A percentile compares a stretch with the other conserved stretches of the same genome.
Conservation (phyloP, 2,888 invertebrate genomes). For the Steinernema scapterisci region DNA sequence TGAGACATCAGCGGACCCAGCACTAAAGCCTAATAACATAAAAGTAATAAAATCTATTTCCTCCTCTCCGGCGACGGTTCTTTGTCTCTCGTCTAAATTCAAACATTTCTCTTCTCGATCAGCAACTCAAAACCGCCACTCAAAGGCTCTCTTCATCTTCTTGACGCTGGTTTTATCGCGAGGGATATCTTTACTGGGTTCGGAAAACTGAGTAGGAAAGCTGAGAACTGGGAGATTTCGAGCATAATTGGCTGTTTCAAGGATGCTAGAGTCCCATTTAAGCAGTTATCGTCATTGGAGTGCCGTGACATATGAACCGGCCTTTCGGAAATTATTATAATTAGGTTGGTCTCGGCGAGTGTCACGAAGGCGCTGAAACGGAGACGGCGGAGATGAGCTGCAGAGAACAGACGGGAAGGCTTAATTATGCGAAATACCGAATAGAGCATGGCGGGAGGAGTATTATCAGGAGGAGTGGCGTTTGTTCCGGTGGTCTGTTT, state of each 20-base stretch:
- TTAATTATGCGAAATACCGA: constrained; percentile 1
- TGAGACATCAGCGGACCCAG: constrained; percentile 21
- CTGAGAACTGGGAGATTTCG: too few species aligned
- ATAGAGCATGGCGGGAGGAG: background rate
- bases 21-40: constrained; percentile 11
- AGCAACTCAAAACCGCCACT: background rate
- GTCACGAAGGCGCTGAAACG: background rate
- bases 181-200: too few species aligned
- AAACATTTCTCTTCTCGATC: background rate
- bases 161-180: too few species aligned
- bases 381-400: background rate
- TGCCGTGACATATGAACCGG: too few species aligned
- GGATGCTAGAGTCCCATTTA: too few species aligned
- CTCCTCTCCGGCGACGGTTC: background rate
- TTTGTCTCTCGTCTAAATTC: too few species aligned
- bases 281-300: too few species aligned
- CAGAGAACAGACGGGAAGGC: background rate
- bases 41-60: constrained; percentile 8
- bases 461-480: background rate
- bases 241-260: too few species aligned
- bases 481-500: too few species aligned
- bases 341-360: background rate
- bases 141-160: too few species aligned
- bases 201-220: too few species aligned
- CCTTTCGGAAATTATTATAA: background rate